phyloP scores from a whole-genome alignment of 1,140 invertebrate species.

The Augochlora pura region DNA sequence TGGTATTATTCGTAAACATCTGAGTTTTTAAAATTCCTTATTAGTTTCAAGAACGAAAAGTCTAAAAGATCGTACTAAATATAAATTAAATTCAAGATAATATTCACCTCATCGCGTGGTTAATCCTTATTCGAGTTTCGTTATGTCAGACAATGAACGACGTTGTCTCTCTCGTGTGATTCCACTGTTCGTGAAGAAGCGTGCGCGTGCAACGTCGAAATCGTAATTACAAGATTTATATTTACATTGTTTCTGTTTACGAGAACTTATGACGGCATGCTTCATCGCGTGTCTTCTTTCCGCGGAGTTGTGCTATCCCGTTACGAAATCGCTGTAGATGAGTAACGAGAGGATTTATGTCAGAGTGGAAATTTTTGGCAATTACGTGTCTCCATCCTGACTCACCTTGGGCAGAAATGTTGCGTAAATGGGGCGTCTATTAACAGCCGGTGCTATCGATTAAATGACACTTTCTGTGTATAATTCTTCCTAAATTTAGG shows the following conservation, averaged over 20 bases:
- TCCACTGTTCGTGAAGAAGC: background rate
- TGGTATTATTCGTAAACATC: too few relatives aligned
- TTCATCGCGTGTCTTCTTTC: background rate
- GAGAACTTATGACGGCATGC: background rate
- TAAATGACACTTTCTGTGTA: slow-evolving; percentile 22
- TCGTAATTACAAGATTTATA: background rate
- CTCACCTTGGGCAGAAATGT: slow-evolving; percentile 32
- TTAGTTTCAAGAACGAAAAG: too few relatives aligned
- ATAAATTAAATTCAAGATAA: too few relatives aligned
- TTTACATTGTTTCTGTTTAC: background rate
- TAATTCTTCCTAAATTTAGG: slow-evolving; percentile 32
- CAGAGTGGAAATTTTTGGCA: slow-evolving; percentile 41
- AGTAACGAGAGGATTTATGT: background rate
- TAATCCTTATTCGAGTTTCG: background rate
- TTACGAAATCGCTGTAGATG: background rate
- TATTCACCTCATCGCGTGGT: too few relatives aligned
- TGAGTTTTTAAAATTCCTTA: too few relatives aligned
- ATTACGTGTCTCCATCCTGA: slow-evolving; percentile 13
- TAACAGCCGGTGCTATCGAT: slow-evolving; percentile 27
- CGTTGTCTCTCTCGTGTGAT: background rate
- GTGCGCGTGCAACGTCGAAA: background rate
- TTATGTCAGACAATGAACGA: background rate
- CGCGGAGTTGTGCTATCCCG: background rate
- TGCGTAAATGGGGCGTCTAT: slow-evolving; percentile 35
- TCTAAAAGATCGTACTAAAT: too few relatives aligned